Evolutionary conservation across 2,113 vertebrate genomes (phyloP).

Genomic region (Paedocypris sp.): DNA sequence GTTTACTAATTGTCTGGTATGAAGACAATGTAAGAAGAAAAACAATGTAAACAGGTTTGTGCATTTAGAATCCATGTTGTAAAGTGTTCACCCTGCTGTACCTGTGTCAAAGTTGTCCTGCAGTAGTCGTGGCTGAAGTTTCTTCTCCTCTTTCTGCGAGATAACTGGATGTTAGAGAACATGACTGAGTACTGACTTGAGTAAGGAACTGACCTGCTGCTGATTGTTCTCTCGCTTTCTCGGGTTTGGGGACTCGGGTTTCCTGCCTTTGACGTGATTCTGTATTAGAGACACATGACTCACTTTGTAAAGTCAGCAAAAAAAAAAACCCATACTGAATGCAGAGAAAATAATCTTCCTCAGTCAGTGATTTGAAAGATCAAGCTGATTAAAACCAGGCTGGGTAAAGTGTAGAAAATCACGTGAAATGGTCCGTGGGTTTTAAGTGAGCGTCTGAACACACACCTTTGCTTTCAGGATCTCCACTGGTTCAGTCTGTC

Average conservation of each 20-base stretch:
- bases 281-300: slow-evolving; percentile 20
- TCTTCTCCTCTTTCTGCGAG: slow-evolving; percentile 83
- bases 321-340: too few relatives aligned
- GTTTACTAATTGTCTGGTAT: too few relatives aligned
- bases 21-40: too few relatives aligned
- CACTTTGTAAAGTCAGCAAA: background rate
- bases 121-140: slow-evolving; percentile 73
- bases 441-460: background rate
- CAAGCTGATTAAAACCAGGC: too few relatives aligned
- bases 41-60: too few relatives aligned
- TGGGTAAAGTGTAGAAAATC: too few relatives aligned
- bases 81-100: too few relatives aligned
- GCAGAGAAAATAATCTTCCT: too few relatives aligned
- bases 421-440: background rate
- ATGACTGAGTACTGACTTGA: too few relatives aligned
- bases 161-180: background rate
- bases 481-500: slow-evolving; percentile 62
- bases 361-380: too few relatives aligned
- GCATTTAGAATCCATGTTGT: too few relatives aligned
- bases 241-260: slow-evolving; percentile 65
- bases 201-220: slow-evolving; percentile 53
- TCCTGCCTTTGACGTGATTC: slow-evolving; percentile 70
- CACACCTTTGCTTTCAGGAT: slow-evolving; percentile 62
- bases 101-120: slow-evolving; percentile 86
- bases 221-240: slow-evolving; percentile 70